A percentile compares a stretch with the other conserved stretches of the same genome.
Conservation (phyloP, 2,113 vertebrate genomes). For the Micronycteris hirsuta region DNA sequence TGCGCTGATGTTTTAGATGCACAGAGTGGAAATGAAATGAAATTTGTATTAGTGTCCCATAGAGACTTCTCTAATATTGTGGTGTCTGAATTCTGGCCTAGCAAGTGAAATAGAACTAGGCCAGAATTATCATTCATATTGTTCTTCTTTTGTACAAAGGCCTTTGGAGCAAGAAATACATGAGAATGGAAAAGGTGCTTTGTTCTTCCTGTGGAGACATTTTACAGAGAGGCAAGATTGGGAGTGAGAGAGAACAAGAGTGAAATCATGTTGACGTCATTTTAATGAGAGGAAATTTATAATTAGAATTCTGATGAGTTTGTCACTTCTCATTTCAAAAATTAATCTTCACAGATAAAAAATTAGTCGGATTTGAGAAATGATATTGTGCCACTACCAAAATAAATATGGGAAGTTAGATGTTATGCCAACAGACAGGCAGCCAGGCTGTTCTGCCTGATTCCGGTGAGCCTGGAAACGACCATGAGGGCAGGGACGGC, state of each 20-base stretch:
- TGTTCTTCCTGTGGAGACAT: neutral
- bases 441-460: neutral
- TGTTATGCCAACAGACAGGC: neutral
- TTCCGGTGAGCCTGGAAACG: neutral
- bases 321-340: neutral
- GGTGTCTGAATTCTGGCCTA: neutral
- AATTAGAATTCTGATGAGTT: neutral
- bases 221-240: neutral
- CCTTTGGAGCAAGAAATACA: neutral
- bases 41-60: neutral
- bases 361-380: neutral
- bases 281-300: neutral
- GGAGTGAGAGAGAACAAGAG: neutral
- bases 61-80: neutral
- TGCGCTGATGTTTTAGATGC: neutral
- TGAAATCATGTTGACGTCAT: neutral
- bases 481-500: neutral
- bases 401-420: neutral
- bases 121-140: neutral
- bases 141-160: conserved; percentile 5
- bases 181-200: neutral
- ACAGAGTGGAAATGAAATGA: neutral
- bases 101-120: neutral
- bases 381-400: neutral
- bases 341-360: neutral